Conservation (phyloP, 30 jellyfish, hydroid and myxozoan species). For the Hydractinia echinata region DNA sequence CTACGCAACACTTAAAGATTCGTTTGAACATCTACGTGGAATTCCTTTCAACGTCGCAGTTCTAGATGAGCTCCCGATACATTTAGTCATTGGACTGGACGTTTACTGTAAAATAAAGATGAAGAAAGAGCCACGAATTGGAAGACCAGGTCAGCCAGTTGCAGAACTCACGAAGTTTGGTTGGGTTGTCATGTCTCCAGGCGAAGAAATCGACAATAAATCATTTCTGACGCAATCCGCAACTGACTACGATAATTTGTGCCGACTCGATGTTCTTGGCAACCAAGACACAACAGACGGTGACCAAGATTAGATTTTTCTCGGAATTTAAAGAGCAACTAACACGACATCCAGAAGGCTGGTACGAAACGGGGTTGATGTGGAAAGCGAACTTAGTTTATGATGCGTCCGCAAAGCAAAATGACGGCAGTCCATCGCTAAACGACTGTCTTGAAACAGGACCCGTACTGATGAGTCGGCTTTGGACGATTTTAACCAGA, state of each 20-base stretch:
- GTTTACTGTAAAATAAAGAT: conserved; percentile 14
- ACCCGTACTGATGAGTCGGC: conserved; percentile 45
- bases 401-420: conserved; percentile 39
- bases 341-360: not conserved
- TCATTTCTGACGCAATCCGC: conserved; percentile 22
- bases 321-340: conserved; percentile 21
- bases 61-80: too few relatives aligned
- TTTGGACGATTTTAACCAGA: conserved; percentile 39
- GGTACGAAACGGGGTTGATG: conserved; percentile 17
- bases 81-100: conserved; percentile 22
- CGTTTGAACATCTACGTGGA: conserved; percentile 11
- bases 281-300: conserved; percentile 20
- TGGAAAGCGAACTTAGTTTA: too few relatives aligned
- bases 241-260: conserved; percentile 18
- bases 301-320: too few relatives aligned
- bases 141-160: conserved; percentile 19
- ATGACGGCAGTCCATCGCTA: conserved; percentile 32
- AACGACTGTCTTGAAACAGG: conserved; percentile 66
- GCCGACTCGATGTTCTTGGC: conserved; percentile 41
- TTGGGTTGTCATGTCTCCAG: too few relatives aligned
- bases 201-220: conserved; percentile 1
- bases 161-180: conserved; percentile 18
- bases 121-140: not conserved
- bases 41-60: not conserved
- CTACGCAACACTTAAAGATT: not conserved